Evolutionary conservation across 2,888 invertebrate species (phyloP).

Genomic region (Euzetes globulus): DNA sequence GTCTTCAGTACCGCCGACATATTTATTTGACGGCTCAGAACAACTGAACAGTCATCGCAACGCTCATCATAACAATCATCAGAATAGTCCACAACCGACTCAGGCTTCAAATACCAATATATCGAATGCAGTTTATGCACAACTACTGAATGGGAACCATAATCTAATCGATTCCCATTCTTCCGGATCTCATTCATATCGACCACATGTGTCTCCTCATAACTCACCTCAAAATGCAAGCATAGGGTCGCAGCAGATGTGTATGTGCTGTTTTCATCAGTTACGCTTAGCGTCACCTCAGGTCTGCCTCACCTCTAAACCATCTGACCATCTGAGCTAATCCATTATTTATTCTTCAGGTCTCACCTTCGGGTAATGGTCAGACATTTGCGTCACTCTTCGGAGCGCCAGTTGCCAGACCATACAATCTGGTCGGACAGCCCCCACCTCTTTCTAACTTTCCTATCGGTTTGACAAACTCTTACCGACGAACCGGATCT

Average conservation of each 20-base stretch:
- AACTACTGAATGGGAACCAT: conserved; percentile 18
- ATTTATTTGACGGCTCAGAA: conserved; percentile 15
- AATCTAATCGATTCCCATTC: conserved; percentile 21
- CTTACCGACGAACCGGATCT: conserved; percentile 5
- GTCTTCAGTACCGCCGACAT: not conserved
- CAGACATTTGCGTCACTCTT: conserved; percentile 1
- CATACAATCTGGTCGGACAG: not conserved
- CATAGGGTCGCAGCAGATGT: conserved; percentile 11
- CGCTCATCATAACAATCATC: conserved; percentile 6
- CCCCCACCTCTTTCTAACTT: not conserved
- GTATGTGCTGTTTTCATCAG: conserved; percentile 26
- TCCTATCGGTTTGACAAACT: conserved; percentile 11
- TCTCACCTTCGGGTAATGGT: conserved; percentile 21
- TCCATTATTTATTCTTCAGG: not conserved
- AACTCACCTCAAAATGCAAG: conserved; percentile 14
- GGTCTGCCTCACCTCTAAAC: not conserved
- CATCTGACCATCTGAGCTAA: no score
- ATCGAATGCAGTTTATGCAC: conserved; percentile 26
- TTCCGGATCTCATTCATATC: conserved; percentile 29
- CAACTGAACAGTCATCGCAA: conserved; percentile 14
- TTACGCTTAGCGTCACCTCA: conserved; percentile 26
- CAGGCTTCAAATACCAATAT: conserved; percentile 19
- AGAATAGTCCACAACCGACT: conserved; percentile 25
- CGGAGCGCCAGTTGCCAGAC: not conserved
- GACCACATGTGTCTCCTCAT: conserved; percentile 4